These are phyloP conservation scores for Hyperoplus lanceolatus DNA, from an alignment of 2,797 vertebrate genomes.

Conservation along the genomic window DNA sequence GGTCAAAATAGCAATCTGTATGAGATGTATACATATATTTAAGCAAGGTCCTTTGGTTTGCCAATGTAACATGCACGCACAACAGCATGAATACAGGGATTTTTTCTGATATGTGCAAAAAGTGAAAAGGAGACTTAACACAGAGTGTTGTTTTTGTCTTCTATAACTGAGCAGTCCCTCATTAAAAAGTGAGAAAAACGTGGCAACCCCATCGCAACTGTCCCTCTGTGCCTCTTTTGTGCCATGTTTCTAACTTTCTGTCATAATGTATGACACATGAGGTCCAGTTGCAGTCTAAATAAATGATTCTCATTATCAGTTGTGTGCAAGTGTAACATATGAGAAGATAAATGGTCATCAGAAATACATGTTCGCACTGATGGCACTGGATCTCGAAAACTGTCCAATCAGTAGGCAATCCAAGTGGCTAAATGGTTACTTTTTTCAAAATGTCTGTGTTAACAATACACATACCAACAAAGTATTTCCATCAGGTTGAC, in stretches of 20 bases:
- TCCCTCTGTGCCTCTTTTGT: neutral
- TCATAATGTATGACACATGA: neutral
- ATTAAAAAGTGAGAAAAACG: neutral
- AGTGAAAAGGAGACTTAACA: neutral
- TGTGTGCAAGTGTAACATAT: neutral
- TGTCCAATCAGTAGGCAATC: neutral
- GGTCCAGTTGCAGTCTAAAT: neutral
- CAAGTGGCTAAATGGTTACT: neutral
- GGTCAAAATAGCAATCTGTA: neutral
- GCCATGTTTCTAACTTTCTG: neutral
- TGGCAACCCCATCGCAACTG: neutral
- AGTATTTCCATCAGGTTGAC: too few species aligned
- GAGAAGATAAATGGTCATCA: neutral
- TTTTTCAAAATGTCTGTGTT: neutral
- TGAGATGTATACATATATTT: neutral
- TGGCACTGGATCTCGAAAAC: neutral
- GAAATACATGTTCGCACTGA: neutral
- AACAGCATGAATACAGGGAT: neutral
- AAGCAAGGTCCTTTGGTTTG: neutral
- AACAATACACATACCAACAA: neutral
- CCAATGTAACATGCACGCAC: neutral
- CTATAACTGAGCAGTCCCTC: neutral
- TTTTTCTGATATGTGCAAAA: neutral
- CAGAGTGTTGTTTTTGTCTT: neutral
- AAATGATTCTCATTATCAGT: neutral